Conservation (phyloP, 2,797 vertebrate genomes). For the Sebastes oblongus region DNA sequence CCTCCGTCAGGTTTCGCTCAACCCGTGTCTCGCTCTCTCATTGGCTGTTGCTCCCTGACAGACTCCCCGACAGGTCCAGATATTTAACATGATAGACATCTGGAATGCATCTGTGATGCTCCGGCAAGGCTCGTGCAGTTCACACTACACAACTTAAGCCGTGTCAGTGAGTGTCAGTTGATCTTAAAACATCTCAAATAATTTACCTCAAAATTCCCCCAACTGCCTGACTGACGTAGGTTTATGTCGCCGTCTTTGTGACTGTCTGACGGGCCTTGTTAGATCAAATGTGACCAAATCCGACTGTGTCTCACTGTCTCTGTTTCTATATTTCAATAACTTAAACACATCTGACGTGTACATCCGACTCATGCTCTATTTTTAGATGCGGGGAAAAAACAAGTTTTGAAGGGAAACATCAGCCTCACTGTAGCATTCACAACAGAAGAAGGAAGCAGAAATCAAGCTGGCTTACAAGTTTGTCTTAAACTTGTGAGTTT, state of each 20-base stretch:
- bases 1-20: too few relatives aligned
- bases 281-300: slow-evolving; percentile 3
- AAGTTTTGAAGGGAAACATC: slow-evolving; percentile 20
- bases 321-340: background rate
- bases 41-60: too few relatives aligned
- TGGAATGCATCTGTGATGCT: background rate
- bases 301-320: background rate
- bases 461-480: slow-evolving; percentile 16
- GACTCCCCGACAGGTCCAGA: too few relatives aligned
- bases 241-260: background rate
- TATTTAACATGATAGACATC: background rate
- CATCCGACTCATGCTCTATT: slow-evolving; percentile 3
- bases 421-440: slow-evolving; percentile 5
- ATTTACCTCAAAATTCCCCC: background rate
- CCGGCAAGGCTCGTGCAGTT: background rate
- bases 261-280: background rate
- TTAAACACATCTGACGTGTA: slow-evolving; percentile 8
- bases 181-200: slow-evolving; percentile 14
- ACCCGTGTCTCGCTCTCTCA: too few relatives aligned
- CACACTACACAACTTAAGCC: background rate
- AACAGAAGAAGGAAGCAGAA: slow-evolving; percentile 53
- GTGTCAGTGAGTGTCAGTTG: background rate
- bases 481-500: slow-evolving; percentile 40
- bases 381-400: slow-evolving; percentile 20
- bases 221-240: background rate